These are phyloP conservation scores for Chloropsis cyanopogon DNA, from an alignment of 2,113 vertebrate species.

Conservation along the genomic window DNA sequence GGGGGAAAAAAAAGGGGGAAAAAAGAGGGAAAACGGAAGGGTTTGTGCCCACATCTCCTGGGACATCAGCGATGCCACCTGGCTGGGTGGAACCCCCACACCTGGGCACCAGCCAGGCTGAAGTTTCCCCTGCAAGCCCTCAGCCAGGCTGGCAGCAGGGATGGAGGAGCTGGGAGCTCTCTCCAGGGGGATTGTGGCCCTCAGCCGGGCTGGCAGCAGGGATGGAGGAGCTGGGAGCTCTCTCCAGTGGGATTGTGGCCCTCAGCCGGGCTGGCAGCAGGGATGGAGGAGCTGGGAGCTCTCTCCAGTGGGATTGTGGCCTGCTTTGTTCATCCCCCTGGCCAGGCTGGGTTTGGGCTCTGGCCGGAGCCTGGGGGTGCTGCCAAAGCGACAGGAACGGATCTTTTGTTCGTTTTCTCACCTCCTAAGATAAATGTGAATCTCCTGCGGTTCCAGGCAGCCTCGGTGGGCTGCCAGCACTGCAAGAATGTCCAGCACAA, in stretches of 20 bases:
- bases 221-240: neutral
- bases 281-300: neutral
- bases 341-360: neutral
- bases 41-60: neutral
- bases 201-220: neutral
- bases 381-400: neutral
- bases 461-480: neutral
- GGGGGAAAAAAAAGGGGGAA: neutral
- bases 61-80: accelerated
- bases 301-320: accelerated
- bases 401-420: neutral
- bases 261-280: neutral
- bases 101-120: neutral
- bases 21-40: neutral
- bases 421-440: neutral
- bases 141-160: neutral
- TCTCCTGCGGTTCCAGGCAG: neutral
- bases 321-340: accelerated
- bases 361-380: neutral
- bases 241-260: accelerated
- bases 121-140: neutral
- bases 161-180: neutral
- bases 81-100: neutral
- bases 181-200: accelerated
- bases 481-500: neutral